phyloP scores from a whole-genome alignment of 2,113 vertebrate genomes.

The Stegostoma tigrinum region DNA sequence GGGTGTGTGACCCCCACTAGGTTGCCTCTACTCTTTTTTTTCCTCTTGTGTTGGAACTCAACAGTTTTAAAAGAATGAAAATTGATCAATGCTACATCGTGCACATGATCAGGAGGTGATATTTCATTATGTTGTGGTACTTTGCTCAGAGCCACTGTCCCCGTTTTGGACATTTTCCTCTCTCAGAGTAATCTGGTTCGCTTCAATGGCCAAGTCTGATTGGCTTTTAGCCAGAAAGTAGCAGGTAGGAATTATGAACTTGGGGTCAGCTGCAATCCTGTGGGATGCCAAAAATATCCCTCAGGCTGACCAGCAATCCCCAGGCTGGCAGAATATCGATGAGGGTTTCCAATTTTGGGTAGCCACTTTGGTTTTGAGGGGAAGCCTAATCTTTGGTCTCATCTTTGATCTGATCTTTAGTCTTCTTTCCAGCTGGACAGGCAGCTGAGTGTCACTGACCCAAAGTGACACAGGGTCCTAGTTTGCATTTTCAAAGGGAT shows the following conservation, averaged over 20 bases:
- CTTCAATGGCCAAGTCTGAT: not conserved
- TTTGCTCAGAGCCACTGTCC: not conserved
- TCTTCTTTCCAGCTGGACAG: not conserved
- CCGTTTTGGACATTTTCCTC: not conserved
- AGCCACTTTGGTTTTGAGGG: not conserved
- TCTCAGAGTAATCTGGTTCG: not conserved
- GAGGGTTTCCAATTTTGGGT: not conserved
- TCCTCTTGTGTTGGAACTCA: not conserved
- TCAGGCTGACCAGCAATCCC: not conserved
- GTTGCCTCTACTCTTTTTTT: not conserved
- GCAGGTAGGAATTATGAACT: not conserved
- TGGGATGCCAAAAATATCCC: not conserved
- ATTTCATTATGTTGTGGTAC: not conserved
- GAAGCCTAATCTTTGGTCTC: no score
- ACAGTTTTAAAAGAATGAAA: not conserved
- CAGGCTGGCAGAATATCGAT: not conserved
- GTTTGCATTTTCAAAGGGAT: no score
- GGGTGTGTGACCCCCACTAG: not conserved
- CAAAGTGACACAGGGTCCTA: no score
- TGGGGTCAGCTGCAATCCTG: not conserved
- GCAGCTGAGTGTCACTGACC: not conserved
- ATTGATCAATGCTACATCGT: not conserved
- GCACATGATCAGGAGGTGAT: no score
- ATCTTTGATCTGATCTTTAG: not conserved
- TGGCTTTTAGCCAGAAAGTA: not conserved